These are phyloP conservation scores for Fissipunctia ypsillon DNA, from an alignment of 2,888 invertebrate species.

Conservation along the genomic window DNA sequence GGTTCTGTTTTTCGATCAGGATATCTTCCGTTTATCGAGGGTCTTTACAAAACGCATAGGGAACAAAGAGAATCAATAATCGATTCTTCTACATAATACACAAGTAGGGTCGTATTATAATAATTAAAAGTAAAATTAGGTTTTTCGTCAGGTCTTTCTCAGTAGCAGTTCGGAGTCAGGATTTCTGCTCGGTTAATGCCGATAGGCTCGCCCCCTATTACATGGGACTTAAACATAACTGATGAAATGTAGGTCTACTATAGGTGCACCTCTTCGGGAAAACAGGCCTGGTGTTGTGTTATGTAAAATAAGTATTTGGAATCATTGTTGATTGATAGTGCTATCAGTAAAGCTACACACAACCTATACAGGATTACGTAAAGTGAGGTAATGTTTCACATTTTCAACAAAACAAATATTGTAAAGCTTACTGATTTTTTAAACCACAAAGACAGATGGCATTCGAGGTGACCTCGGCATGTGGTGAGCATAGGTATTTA, in stretches of 20 bases:
- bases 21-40: too few species aligned
- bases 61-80: neutral
- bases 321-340: neutral
- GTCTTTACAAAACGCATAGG: neutral
- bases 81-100: neutral
- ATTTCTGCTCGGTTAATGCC: neutral
- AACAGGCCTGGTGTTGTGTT: neutral
- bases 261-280: neutral
- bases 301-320: neutral
- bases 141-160: too few species aligned
- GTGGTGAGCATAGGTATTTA: conserved; percentile 49
- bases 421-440: conserved; percentile 36
- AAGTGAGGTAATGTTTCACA: neutral
- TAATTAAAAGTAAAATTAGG: neutral
- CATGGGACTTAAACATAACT: neutral
- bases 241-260: neutral
- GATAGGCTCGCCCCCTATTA: neutral
- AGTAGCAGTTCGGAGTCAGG: neutral
- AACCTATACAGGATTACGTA: neutral
- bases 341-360: neutral
- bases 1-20: neutral
- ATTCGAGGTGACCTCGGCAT: conserved; percentile 44
- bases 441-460: conserved; percentile 57
- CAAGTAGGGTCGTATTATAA: neutral
- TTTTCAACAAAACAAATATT: conserved; percentile 22